Percentiles rank a stretch among this genome's conserved stretches.
phyloP scores from a whole-genome alignment of 1,140 invertebrate species.

The Cotesia typhae region DNA sequence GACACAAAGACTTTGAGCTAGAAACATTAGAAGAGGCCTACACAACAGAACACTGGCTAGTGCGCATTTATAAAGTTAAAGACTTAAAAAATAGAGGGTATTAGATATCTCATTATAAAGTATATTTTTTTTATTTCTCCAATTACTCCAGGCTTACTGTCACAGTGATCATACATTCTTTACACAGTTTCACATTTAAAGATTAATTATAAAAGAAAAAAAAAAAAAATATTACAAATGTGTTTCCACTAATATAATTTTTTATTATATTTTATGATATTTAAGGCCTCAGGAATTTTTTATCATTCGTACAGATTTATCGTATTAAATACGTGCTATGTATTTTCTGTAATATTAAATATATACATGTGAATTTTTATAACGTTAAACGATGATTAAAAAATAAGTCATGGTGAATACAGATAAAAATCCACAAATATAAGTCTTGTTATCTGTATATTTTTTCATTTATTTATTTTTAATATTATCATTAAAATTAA shows the following conservation, averaged over 20 bases:
- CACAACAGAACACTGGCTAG: constrained; percentile 95
- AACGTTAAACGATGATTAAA: constrained; percentile 22
- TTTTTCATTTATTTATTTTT: neutral
- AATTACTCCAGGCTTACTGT: constrained; percentile 1
- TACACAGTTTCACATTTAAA: constrained; percentile 1
- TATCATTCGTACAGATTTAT: constrained; percentile 14
- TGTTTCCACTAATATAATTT: constrained; percentile 9
- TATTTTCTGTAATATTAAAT: constrained; percentile 25
- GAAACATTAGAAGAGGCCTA: constrained; percentile 94
- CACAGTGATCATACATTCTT: neutral
- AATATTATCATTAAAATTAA: constrained; percentile 14
- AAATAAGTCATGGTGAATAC: constrained; percentile 22
- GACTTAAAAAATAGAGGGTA: constrained; percentile 83
- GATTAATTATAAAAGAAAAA: no score
- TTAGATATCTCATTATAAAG: constrained; percentile 34
- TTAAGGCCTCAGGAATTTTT: constrained; percentile 27
- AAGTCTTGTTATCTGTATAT: constrained; percentile 2
- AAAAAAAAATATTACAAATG: neutral
- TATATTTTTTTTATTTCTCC: constrained; percentile 12
- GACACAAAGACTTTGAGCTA: constrained; percentile 94
- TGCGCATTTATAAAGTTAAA: constrained; percentile 95
- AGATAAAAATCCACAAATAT: constrained; percentile 9
- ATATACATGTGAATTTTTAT: constrained; percentile 27
- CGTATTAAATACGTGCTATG: constrained; percentile 16
- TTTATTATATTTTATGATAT: constrained; percentile 16